Evolutionary conservation across 2,888 invertebrate species (phyloP), one percentile per base, ranked within the genome.

Genomic region (Pristionchus japonicus): DNA sequence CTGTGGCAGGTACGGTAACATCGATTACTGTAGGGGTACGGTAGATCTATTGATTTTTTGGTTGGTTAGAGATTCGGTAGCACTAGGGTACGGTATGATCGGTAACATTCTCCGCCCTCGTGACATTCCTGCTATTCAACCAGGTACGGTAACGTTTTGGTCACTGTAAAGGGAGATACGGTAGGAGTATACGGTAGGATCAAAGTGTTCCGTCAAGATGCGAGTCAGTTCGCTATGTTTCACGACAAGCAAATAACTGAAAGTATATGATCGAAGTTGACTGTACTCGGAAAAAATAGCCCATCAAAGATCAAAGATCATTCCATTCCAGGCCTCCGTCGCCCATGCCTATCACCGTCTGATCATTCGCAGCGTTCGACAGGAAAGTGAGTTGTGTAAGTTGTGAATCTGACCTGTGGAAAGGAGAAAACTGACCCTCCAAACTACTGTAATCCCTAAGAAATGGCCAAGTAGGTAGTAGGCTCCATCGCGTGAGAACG

Each of bases 41-140:
- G 83, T 13, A 23, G 83, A 43, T 43, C 43, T n/a, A 11, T 43
- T 9, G 43, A n/a, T n/a, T n/a, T n/a, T n/a, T n/a, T n/a, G n/a
- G n/a, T n/a, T n/a, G n/a, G n/a, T n/a, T n/a, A 11, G 6, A 43
- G 43, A n/a, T n/a, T n/a, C n/a, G n/a, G n/a, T n/a, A n/a, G n/a
- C n/a, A n/a, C n/a, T n/a, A n/a, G n/a, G n/a, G n/a, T n/a, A n/a
- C n/a, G n/a, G n/a, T n/a, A n/a, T n/a, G n/a, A n/a, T n/a, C n/a
- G n/a, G n/a, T n/a, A n/a, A n/a, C n/a, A n/a, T n/a, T n/a, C n/a
- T n/a, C n/a, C n/a, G 88, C 89, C 27, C 88, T 94, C 37, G 57
- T 91, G 31, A 82, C 88, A 3, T 94, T 94, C 90, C 88, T 92
- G 86, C 20, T 89, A 23, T 94, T 91, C 90, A 94, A 93, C 88